Evolutionary conservation across 1,140 invertebrate genomes (phyloP).

Genomic region (Camponotus pennsylvanicus): DNA sequence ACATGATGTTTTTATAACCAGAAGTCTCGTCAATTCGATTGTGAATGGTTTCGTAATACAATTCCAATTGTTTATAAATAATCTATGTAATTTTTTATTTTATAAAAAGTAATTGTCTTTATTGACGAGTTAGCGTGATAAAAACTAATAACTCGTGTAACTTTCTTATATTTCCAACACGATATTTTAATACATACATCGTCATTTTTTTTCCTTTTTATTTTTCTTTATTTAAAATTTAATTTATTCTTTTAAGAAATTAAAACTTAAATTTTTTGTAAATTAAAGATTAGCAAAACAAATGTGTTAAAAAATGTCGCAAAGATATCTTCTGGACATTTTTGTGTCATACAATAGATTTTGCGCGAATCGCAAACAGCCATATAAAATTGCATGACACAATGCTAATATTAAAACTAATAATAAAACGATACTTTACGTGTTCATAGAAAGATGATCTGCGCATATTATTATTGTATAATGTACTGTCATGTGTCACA

Average conservation of each 20-base stretch:
- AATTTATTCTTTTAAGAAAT: background rate
- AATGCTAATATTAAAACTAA: background rate
- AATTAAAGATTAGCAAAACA: background rate
- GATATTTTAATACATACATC: background rate
- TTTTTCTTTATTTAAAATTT: background rate
- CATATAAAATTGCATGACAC: slow-evolving; percentile 1
- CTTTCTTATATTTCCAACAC: background rate
- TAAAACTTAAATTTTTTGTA: background rate
- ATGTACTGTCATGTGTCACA: slow-evolving; percentile 46
- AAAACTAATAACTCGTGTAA: too few relatives aligned
- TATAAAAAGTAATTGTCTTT: background rate
- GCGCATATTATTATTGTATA: slow-evolving; percentile 21
- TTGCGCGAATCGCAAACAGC: background rate
- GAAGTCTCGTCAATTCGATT: background rate
- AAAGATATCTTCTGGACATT: background rate
- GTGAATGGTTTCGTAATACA: background rate
- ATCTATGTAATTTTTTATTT: background rate
- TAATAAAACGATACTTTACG: slow-evolving; percentile 13
- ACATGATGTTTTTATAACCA: slow-evolving; percentile 29
- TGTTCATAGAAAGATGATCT: slow-evolving; percentile 25
- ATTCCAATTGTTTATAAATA: slow-evolving; percentile 4
- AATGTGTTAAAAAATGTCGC: background rate
- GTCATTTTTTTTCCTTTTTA: background rate
- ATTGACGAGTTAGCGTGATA: background rate
- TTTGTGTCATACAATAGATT: slow-evolving; percentile 6